phyloP scores from a whole-genome alignment of 1,140 invertebrate genomes.

The Drosophila insularis region DNA sequence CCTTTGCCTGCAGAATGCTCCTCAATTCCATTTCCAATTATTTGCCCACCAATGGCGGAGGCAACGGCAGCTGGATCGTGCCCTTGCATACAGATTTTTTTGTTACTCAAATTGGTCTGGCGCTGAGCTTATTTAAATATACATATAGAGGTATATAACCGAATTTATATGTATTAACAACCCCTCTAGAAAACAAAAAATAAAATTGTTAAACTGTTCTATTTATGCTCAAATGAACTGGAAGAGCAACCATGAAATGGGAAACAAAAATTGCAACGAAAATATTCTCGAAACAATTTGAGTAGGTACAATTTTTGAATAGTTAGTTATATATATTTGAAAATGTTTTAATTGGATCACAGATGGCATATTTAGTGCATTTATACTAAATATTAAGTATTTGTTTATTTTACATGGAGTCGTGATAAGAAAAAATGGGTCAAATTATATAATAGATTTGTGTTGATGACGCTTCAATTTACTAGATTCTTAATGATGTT shows the following conservation, averaged over 20 bases:
- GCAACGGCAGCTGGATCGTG: conserved; percentile 27
- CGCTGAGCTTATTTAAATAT: conserved; percentile 6
- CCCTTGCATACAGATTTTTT: conserved; percentile 22
- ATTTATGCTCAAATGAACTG: conserved; percentile 8
- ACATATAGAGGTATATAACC: neutral
- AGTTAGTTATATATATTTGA: neutral
- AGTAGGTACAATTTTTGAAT: neutral
- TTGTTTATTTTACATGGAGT: no score
- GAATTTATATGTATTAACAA: neutral
- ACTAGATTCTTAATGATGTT: no score
- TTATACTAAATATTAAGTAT: no score
- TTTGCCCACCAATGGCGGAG: conserved; percentile 33
- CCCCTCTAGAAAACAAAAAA: neutral
- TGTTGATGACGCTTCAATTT: no score
- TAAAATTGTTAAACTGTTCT: neutral
- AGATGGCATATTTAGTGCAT: neutral
- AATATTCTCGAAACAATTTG: neutral
- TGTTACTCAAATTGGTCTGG: conserved; percentile 31
- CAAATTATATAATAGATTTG: neutral
- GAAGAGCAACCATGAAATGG: neutral
- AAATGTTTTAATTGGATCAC: neutral
- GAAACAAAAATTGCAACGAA: neutral
- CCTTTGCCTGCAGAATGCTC: neutral
- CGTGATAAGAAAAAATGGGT: neutral
- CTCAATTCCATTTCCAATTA: conserved; percentile 48